A percentile compares a stretch with the other conserved stretches of the same genome.
Evolutionary conservation across 37 sponge, comb jelly and placozoan genomes (phyloP).

Genomic region (Haliclona indistincta): DNA sequence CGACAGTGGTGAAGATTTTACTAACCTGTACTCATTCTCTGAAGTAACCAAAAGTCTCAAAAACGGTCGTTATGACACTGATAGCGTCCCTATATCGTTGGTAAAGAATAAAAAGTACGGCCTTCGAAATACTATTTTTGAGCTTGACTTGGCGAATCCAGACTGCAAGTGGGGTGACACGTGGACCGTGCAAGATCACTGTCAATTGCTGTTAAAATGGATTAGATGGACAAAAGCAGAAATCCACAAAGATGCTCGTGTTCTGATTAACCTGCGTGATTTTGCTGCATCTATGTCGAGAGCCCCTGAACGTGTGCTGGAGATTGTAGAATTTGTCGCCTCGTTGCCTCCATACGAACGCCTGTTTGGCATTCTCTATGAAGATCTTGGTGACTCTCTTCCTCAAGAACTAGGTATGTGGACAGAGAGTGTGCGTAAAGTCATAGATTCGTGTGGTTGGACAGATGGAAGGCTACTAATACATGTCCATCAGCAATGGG

Average conservation of each 20-base stretch:
- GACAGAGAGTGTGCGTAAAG: conserved; percentile 63
- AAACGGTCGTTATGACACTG: conserved; percentile 51
- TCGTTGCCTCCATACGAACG: conserved; percentile 45
- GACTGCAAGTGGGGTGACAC: conserved; percentile 48
- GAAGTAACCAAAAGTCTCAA: conserved; percentile 56
- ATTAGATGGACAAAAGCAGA: conserved; percentile 54
- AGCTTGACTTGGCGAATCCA: conserved; percentile 53
- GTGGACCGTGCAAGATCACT: conserved; percentile 61
- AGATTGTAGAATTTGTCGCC: conserved; percentile 58
- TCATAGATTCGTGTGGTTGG: conserved; percentile 78
- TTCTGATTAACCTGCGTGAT: conserved; percentile 82
- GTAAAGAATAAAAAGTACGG: conserved; percentile 74
- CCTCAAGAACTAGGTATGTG: conserved; percentile 80
- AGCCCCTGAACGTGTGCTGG: conserved; percentile 57
- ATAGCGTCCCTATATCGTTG: conserved; percentile 52
- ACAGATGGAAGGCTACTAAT: conserved; percentile 55
- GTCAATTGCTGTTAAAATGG: conserved; percentile 54
- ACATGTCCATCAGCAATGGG: conserved; percentile 90
- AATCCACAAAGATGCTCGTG: conserved; percentile 33
- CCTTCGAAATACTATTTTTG: conserved; percentile 67
- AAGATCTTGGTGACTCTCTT: conserved; percentile 79
- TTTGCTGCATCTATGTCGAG: conserved; percentile 63
- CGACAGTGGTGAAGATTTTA: conserved; percentile 53
- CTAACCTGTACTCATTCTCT: conserved; percentile 63
- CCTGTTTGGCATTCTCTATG: conserved; percentile 60